A percentile compares a stretch with the other conserved stretches of the same genome.
Evolutionary conservation across 1,140 invertebrate genomes (phyloP).

Genomic region (Magallana angulata): DNA sequence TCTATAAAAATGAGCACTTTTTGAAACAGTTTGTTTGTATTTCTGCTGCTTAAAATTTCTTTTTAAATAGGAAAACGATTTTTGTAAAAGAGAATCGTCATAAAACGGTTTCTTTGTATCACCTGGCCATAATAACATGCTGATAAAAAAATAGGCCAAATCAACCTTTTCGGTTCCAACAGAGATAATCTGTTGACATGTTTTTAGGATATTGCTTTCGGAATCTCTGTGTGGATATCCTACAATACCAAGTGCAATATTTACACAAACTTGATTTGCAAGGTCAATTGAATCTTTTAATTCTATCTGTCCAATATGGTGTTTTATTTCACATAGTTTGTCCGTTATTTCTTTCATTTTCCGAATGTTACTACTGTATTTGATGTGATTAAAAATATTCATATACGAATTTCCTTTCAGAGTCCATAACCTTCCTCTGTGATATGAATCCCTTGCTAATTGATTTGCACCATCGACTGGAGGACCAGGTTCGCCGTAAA

Average conservation of each 20-base stretch:
- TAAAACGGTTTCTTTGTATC: neutral
- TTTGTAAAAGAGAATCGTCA: conserved; percentile 37
- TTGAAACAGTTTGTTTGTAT: neutral
- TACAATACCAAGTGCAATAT: conserved; percentile 43
- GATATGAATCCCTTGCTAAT: neutral
- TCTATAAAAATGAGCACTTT: no score
- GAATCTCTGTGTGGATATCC: conserved; percentile 39
- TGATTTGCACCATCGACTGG: neutral
- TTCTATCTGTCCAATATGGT: conserved; percentile 35
- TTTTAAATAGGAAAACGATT: conserved; percentile 19
- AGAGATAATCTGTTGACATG: conserved; percentile 35
- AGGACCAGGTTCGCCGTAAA: conserved; percentile 31
- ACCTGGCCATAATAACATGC: conserved; percentile 43
- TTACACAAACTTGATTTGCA: conserved; percentile 41
- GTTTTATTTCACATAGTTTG: conserved; percentile 25
- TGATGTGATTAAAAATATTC: neutral
- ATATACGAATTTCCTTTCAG: neutral
- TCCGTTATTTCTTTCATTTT: neutral
- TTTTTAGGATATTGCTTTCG: neutral
- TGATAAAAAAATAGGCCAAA: conserved; percentile 49
- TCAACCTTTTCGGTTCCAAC: neutral
- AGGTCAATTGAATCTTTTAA: conserved; percentile 35
- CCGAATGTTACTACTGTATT: neutral
- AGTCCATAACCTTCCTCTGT: neutral
- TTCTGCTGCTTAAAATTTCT: conserved; percentile 29